A percentile compares a stretch with the other conserved stretches of the same genome.
These are phyloP conservation scores for Eupsittula cactorum DNA, from an alignment of 2,113 vertebrate genomes.

Conservation along the genomic window DNA sequence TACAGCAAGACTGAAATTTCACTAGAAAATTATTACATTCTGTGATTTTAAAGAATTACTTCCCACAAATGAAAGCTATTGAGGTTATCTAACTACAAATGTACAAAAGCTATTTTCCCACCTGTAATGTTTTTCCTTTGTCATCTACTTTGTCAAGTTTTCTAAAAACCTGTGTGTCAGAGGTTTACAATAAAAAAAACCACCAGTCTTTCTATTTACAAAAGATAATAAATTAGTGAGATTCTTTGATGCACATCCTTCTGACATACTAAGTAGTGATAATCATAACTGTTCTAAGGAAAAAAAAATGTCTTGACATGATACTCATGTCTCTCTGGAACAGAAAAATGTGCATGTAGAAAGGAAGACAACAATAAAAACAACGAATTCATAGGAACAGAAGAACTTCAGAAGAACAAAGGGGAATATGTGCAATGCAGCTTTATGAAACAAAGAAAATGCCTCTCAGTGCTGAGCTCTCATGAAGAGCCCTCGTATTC, in stretches of 20 bases:
- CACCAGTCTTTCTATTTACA: conserved; percentile 33
- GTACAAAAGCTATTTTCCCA: conserved; percentile 20
- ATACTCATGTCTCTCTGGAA: background rate
- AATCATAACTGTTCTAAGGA: background rate
- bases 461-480: background rate
- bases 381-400: background rate
- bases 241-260: background rate
- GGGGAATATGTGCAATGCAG: background rate
- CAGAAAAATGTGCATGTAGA: background rate
- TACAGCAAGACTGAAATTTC: conserved; percentile 24
- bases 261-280: background rate
- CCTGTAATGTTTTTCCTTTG: background rate
- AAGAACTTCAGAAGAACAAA: background rate
- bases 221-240: conserved; percentile 31
- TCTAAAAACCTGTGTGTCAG: conserved; percentile 2
- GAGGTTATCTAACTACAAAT: background rate
- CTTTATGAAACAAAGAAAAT: conserved; percentile 11
- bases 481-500: background rate
- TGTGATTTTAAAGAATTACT: background rate
- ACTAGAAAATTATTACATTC: conserved; percentile 29
- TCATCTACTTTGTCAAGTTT: conserved; percentile 11
- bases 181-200: background rate
- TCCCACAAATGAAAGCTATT: background rate
- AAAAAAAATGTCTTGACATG: background rate
- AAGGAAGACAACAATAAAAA: background rate